phyloP scores from a whole-genome alignment of 1,140 invertebrate genomes.

The Megalonaias nervosa region DNA sequence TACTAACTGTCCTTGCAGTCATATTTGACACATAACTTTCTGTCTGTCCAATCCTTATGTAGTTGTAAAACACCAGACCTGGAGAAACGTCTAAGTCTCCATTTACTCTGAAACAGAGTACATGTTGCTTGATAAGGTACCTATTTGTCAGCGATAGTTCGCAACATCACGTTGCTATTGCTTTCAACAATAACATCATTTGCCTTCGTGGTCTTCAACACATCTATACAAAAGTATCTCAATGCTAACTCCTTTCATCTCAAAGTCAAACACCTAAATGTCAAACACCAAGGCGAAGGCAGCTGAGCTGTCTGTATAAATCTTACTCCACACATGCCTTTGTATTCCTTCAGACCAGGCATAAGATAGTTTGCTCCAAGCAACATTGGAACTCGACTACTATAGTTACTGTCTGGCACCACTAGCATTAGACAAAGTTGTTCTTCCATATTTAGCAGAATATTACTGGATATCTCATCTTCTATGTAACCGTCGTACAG shows the following conservation, averaged over 20 bases:
- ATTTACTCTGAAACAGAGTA: conserved; percentile 13
- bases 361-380: conserved; percentile 5
- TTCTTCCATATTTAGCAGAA: neutral
- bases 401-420: conserved; percentile 9
- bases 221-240: conserved; percentile 1
- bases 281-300: conserved; percentile 3
- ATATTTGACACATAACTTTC: conserved; percentile 25
- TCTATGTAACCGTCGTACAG: conserved; percentile 31
- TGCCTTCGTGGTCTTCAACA: conserved; percentile 13
- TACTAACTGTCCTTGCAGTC: conserved; percentile 25
- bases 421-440: conserved; percentile 10
- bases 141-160: conserved; percentile 23
- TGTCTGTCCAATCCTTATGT: conserved; percentile 2
- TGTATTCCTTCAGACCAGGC: neutral
- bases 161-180: conserved; percentile 17
- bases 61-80: conserved; percentile 13
- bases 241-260: neutral
- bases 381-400: neutral
- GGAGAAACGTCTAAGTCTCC: conserved; percentile 25
- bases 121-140: conserved; percentile 3
- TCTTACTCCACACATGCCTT: neutral
- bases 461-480: neutral
- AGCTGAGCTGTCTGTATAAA: conserved; percentile 15
- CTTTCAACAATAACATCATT: conserved; percentile 6
- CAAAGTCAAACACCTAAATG: neutral